Conservation (phyloP, 2,888 invertebrate genomes). For the Polietes domitor region DNA sequence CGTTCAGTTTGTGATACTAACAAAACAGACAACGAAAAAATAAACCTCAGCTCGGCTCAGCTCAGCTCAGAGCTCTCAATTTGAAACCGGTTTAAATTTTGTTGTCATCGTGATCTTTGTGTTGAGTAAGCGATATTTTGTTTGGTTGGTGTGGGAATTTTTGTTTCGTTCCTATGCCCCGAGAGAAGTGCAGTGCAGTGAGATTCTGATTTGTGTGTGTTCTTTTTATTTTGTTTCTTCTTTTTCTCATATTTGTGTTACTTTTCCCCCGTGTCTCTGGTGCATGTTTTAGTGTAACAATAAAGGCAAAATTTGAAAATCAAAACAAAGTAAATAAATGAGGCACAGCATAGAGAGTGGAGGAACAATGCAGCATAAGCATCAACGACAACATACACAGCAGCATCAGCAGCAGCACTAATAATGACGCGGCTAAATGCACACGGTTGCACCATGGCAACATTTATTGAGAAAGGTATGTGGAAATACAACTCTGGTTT, state of each 20-base stretch:
- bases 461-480: constrained; percentile 54
- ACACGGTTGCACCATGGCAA: constrained; percentile 58
- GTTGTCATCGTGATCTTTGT: constrained; percentile 48
- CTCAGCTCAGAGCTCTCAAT: constrained; percentile 50
- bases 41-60: constrained; percentile 53
- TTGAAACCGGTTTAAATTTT: constrained; percentile 66
- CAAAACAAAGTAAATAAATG: constrained; percentile 63
- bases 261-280: background rate
- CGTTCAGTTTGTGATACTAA: constrained; percentile 58
- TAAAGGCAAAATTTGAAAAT: constrained; percentile 56
- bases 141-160: constrained; percentile 32
- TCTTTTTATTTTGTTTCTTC: constrained; percentile 32
- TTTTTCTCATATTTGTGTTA: constrained; percentile 11
- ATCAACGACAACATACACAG: background rate
- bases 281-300: constrained; percentile 52
- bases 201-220: background rate
- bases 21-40: constrained; percentile 49
- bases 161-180: constrained; percentile 7
- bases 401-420: constrained; percentile 17
- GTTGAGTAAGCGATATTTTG: constrained; percentile 59
- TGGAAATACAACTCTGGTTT: constrained; percentile 59
- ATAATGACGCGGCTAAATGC: constrained; percentile 55
- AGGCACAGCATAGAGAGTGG: constrained; percentile 50
- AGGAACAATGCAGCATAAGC: constrained; percentile 35
- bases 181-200: constrained; percentile 40